A percentile compares a stretch with the other conserved stretches of the same genome.
Conservation (phyloP, 1,140 invertebrate species). For the Drosophila albomicans region DNA sequence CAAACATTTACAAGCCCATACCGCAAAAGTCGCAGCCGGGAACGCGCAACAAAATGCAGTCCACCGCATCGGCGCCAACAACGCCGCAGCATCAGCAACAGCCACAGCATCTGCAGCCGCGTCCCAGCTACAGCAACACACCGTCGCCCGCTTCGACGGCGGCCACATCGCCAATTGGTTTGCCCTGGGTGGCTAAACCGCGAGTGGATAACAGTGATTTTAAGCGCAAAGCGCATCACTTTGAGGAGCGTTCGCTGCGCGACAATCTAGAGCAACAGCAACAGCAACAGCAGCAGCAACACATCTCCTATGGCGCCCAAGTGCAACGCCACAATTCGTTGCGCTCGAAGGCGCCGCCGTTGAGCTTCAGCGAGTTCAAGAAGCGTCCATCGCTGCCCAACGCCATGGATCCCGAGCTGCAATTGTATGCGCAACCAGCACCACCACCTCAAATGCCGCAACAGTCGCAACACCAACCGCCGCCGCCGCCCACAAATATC, state of each 20-base stretch:
- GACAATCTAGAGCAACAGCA: conserved; percentile 68
- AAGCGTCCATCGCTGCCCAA: conserved; percentile 82
- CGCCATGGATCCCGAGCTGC: conserved; percentile 66
- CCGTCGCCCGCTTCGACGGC: conserved; percentile 67
- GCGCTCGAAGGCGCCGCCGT: conserved; percentile 52
- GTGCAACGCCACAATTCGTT: conserved; percentile 78
- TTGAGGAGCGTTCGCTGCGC: conserved; percentile 72
- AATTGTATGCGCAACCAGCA: conserved; percentile 20
- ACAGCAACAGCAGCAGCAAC: neutral
- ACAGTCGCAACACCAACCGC: neutral
- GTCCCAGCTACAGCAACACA: conserved; percentile 57
- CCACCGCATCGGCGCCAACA: conserved; percentile 29
- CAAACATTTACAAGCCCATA: conserved; percentile 76
- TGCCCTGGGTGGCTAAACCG: conserved; percentile 79
- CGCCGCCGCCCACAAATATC: conserved; percentile 77
- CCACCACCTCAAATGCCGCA: conserved; percentile 1
- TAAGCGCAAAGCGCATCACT: conserved; percentile 72
- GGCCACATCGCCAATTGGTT: conserved; percentile 72
- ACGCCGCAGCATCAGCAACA: conserved; percentile 26
- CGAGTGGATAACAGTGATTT: conserved; percentile 79
- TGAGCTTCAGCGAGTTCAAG: conserved; percentile 60
- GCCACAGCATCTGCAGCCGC: conserved; percentile 50
- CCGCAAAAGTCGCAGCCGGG: conserved; percentile 57
- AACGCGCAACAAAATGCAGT: neutral
- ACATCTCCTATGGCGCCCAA: conserved; percentile 10